Evolutionary conservation across 2,888 invertebrate species (phyloP), one percentile per base, ranked within the genome.

Genomic region (Erebia epiphron): DNA sequence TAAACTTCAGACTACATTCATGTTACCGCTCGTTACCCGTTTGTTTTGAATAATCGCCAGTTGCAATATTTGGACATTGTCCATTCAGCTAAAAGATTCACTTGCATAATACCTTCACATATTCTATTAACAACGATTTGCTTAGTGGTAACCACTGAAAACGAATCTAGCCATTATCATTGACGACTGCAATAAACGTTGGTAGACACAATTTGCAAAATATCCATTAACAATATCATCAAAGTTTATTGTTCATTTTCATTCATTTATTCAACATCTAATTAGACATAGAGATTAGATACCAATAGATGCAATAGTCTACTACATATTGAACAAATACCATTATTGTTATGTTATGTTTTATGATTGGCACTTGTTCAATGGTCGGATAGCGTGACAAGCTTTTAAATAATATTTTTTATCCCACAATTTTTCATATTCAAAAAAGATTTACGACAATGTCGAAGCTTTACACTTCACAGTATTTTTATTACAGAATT

Each of bases 41-140:
- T 81, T 79, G 81, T 85, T 86, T 82, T 86, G 86, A 87, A 86
- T 87, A 88, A 86, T 85, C 80, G 78, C 77, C 69, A 61, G 67
- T 72, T 69, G 84, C 87, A 81, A 83, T 80, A 84, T 86, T 85
- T 84, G 79, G 80, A 82, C 83, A 82, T 79, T 85, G 82, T 76
- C 81, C 83, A 84, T 79, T 86, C 82, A 81, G 79, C 85, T 85
- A 86, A 83, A 86, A 77, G 78, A 80, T 79, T 78, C 77, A 80
- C 79, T 80, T 79, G 80, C 80, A 82, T 81, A 83, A 80, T 78
- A 78, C 76, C 77, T 75, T 68, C 67, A 56, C 66, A 71, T 67
- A 70, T 69, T 57, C 62, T 64, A 75, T 71, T 21, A 68, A 58
- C 54, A 68, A 62, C 67, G 26, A 46, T 46, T 62, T 61, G 18